Conservation (phyloP, 2,113 vertebrate species). For the Psephotus haematonotus region DNA sequence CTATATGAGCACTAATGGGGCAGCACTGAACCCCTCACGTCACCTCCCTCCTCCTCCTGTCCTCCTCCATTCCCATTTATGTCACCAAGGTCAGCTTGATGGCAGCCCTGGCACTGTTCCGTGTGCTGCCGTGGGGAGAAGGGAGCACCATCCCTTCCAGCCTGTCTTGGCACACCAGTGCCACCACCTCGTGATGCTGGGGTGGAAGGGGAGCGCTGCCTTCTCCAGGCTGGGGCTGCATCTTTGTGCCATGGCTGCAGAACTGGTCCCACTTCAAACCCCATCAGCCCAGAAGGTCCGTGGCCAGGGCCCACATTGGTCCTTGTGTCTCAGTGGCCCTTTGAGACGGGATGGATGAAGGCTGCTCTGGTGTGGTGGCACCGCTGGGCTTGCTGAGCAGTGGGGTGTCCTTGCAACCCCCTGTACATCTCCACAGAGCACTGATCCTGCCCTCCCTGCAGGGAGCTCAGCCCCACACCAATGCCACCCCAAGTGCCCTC, state of each 20-base stretch:
- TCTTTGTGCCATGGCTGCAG: accelerated
- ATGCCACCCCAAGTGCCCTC: background rate
- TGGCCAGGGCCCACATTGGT: accelerated
- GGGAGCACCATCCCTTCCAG: background rate
- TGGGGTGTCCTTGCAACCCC: background rate
- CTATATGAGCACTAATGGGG: background rate
- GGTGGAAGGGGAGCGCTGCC: accelerated
- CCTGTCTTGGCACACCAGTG: background rate
- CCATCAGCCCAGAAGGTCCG: background rate
- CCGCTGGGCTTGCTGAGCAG: accelerated
- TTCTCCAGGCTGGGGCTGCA: background rate
- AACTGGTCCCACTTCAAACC: background rate
- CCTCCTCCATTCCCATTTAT: background rate
- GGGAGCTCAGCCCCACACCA: background rate
- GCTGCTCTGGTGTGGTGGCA: background rate
- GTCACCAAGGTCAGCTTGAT: background rate
- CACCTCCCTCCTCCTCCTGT: background rate
- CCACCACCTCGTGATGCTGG: background rate
- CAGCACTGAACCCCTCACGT: background rate
- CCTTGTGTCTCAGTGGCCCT: background rate
- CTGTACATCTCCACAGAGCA: background rate
- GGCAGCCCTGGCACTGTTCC: background rate
- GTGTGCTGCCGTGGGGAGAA: accelerated
- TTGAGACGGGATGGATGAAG: background rate
- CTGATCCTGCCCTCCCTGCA: background rate